Percentiles rank a stretch among this genome's conserved stretches.
Evolutionary conservation across 2,888 invertebrate species (phyloP).

Genomic region (Pristionchus maxplancki): DNA sequence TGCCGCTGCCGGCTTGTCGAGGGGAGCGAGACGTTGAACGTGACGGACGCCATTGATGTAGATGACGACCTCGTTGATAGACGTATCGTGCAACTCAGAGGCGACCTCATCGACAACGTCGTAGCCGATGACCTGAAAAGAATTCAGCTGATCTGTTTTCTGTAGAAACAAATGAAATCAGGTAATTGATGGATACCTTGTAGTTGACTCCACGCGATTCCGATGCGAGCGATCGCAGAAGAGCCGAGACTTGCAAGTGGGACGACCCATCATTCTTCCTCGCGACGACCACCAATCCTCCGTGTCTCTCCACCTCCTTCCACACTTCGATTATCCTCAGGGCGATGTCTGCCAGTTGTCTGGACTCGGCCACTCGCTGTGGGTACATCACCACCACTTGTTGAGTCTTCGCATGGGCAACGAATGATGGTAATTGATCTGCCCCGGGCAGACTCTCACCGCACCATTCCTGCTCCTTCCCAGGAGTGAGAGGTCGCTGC

Average conservation of each 20-base stretch:
- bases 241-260: constrained; percentile 62
- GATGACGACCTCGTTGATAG: constrained; percentile 58
- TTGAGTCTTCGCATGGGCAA: background rate
- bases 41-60: constrained; percentile 55
- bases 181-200: constrained; percentile 34
- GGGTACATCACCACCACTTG: constrained; percentile 4
- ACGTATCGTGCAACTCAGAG: constrained; percentile 52
- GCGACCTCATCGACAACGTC: constrained; percentile 55
- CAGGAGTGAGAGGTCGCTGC: background rate
- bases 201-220: constrained; percentile 53
- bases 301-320: constrained; percentile 51
- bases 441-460: background rate
- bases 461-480: background rate
- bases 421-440: background rate
- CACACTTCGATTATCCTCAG: constrained; percentile 56
- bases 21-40: constrained; percentile 55
- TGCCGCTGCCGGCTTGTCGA: background rate
- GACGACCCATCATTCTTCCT: constrained; percentile 55
- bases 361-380: background rate
- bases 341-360: constrained; percentile 4
- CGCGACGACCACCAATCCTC: constrained; percentile 34
- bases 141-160: constrained; percentile 54
- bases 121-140: constrained; percentile 57
- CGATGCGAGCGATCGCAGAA: constrained; percentile 59
- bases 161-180: too few species aligned